Evolutionary conservation across 1,140 invertebrate species (phyloP).

Genomic region (Cotesia chilonis): DNA sequence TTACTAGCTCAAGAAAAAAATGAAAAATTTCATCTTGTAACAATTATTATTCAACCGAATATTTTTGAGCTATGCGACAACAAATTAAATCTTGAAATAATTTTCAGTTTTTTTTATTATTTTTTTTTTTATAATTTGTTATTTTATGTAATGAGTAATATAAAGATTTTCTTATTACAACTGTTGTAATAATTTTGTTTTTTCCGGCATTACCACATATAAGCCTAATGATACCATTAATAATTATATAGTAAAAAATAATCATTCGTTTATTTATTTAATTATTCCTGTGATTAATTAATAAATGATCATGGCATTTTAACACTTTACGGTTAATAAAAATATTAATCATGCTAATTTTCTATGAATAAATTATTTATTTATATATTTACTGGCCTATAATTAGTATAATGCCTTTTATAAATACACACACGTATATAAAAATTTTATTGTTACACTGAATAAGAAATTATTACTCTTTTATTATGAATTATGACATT

Average conservation of each 20-base stretch:
- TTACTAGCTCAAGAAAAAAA: slow-evolving; percentile 25
- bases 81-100: slow-evolving; percentile 37
- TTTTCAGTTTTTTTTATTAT: slow-evolving; percentile 50
- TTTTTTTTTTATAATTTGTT: slow-evolving; percentile 64
- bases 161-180: slow-evolving; percentile 58
- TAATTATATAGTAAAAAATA: slow-evolving; percentile 57
- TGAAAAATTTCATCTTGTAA: not conserved
- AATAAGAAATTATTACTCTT: too few species aligned
- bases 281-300: slow-evolving; percentile 28
- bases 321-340: not conserved
- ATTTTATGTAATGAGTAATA: slow-evolving; percentile 65
- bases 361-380: too few species aligned
- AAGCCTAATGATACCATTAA: slow-evolving; percentile 51
- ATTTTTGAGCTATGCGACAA: slow-evolving; percentile 9
- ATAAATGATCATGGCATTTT: not conserved
- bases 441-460: too few species aligned
- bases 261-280: slow-evolving; percentile 40
- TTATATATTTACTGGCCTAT: too few species aligned
- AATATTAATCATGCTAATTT: not conserved
- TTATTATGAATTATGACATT: too few species aligned
- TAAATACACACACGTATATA: too few species aligned
- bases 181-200: slow-evolving; percentile 63
- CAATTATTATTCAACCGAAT: not conserved
- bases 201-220: slow-evolving; percentile 61
- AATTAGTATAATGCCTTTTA: too few species aligned